Percentiles rank a stretch among this genome's conserved stretches.
phyloP scores from a whole-genome alignment of 1,140 invertebrate species.

The Zaprionus capensis region DNA sequence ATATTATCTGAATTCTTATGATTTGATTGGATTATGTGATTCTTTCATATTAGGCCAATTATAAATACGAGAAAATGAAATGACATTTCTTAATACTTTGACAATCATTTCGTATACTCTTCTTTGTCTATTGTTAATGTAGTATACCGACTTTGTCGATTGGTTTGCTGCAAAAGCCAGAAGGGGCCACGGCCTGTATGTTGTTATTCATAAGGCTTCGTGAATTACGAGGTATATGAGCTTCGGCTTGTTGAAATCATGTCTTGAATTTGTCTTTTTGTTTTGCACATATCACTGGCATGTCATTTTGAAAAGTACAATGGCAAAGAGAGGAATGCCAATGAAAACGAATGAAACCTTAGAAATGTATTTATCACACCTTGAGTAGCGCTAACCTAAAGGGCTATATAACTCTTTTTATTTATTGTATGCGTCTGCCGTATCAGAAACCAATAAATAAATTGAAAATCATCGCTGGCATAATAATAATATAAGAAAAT shows the following conservation, averaged over 20 bases:
- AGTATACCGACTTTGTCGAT: background rate
- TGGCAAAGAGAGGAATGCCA: constrained; percentile 61
- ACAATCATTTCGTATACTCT: constrained; percentile 11
- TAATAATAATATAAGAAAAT: constrained; percentile 63
- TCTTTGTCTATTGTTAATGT: background rate
- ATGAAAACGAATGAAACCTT: constrained; percentile 81
- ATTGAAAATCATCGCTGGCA: constrained; percentile 31
- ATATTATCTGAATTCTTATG: background rate
- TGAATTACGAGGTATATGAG: constrained; percentile 10
- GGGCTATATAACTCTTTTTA: constrained; percentile 70
- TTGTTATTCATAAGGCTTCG: background rate
- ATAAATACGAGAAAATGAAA: background rate
- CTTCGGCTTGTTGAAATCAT: constrained; percentile 20
- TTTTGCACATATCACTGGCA: constrained; percentile 50
- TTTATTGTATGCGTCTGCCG: constrained; percentile 61
- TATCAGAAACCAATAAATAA: constrained; percentile 27
- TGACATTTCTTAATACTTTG: constrained; percentile 25
- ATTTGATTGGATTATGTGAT: constrained; percentile 2
- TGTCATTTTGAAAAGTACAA: constrained; percentile 69
- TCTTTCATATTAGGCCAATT: background rate
- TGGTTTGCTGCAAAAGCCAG: background rate
- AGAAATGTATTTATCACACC: constrained; percentile 82
- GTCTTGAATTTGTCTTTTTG: constrained; percentile 26
- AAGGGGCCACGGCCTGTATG: background rate
- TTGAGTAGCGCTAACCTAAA: constrained; percentile 68